phyloP scores from a whole-genome alignment of 53 echinoderm and acorn worm species.

The Arbacia lixula region DNA sequence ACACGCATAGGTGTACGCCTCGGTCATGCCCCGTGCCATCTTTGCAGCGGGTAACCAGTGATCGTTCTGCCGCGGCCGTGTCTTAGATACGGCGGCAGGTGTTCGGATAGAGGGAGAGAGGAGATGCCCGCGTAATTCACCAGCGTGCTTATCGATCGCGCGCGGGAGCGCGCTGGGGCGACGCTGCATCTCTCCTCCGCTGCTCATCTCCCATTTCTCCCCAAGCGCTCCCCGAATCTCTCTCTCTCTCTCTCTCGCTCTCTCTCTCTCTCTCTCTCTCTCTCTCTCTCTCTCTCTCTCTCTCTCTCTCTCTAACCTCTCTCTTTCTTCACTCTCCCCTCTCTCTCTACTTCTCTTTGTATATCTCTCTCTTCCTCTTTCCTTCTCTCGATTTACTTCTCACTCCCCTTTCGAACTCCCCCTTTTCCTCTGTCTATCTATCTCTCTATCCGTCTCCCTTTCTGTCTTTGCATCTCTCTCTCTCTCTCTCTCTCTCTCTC shows the following conservation, averaged over 20 bases:
- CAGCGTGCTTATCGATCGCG: conserved; percentile 55
- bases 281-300: neutral
- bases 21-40: neutral
- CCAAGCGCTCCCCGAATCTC: conserved; percentile 13
- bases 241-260: neutral
- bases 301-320: neutral
- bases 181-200: conserved; percentile 21
- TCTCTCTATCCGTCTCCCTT: neutral
- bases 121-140: conserved; percentile 42
- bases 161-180: conserved; percentile 48
- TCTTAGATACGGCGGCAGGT: conserved; percentile 38
- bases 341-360: neutral
- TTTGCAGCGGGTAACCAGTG: conserved; percentile 28
- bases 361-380: neutral
- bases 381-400: neutral
- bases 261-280: neutral
- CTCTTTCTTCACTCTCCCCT: neutral
- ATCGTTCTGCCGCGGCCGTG: neutral
- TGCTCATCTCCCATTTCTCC: conserved; percentile 12
- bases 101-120: neutral
- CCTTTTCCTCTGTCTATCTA: neutral
- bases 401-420: neutral
- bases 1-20: no score
- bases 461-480: neutral
- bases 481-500: neutral